These are phyloP conservation scores for Drosophila insularis DNA, from an alignment of 1,140 invertebrate species.

Conservation along the genomic window DNA sequence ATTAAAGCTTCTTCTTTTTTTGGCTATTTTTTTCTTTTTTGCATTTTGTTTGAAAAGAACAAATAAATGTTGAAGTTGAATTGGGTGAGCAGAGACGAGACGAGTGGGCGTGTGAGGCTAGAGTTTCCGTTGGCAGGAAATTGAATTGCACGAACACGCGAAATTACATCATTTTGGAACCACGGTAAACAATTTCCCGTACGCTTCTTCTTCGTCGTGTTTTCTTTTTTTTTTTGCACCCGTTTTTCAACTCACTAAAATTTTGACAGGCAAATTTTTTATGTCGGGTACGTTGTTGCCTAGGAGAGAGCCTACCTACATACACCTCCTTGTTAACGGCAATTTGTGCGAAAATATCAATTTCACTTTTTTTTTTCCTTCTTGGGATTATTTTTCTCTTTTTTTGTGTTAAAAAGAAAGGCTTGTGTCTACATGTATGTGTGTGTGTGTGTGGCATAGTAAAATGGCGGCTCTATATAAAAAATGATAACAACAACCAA, in stretches of 20 bases:
- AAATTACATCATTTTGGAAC: slow-evolving; percentile 81
- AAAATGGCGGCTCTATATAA: slow-evolving; percentile 51
- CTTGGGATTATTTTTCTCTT: slow-evolving; percentile 29
- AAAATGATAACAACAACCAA: slow-evolving; percentile 54
- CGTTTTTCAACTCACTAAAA: slow-evolving; percentile 37
- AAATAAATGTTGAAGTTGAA: slow-evolving; percentile 57
- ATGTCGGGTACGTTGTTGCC: slow-evolving; percentile 41
- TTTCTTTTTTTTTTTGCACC: slow-evolving; percentile 21
- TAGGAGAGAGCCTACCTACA: slow-evolving; percentile 35
- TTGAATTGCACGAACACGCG: slow-evolving; percentile 81
- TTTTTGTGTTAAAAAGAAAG: slow-evolving; percentile 8
- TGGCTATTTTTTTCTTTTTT: neutral
- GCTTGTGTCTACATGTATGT: neutral
- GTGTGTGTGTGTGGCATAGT: slow-evolving; percentile 8
- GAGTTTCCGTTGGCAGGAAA: slow-evolving; percentile 81
- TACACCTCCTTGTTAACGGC: slow-evolving; percentile 63
- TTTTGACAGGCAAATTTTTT: slow-evolving; percentile 68
- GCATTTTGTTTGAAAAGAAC: slow-evolving; percentile 3
- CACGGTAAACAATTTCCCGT: slow-evolving; percentile 81
- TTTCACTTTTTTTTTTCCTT: slow-evolving; percentile 65
- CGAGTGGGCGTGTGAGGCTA: slow-evolving; percentile 83
- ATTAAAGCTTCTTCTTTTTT: slow-evolving; percentile 3
- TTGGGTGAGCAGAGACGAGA: slow-evolving; percentile 54
- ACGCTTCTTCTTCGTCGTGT: slow-evolving; percentile 49
- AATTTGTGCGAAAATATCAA: slow-evolving; percentile 75